phyloP scores from a whole-genome alignment of 2,797 vertebrate genomes.

The Notamacropus eugenii region DNA sequence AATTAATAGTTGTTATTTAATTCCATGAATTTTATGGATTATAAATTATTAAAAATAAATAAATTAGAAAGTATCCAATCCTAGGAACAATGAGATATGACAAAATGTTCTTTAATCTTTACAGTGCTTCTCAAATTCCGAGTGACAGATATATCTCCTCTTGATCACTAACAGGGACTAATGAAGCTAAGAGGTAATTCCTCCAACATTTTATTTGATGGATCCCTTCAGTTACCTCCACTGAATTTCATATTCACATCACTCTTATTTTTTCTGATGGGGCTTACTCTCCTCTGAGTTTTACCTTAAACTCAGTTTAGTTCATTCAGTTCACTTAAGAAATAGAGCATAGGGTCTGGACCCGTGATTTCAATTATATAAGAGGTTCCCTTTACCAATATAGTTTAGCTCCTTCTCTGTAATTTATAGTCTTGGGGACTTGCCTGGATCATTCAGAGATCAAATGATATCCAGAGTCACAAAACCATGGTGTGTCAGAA shows the following conservation, averaged over 20 bases:
- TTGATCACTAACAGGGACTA: conserved; percentile 5
- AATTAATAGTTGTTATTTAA: conserved; percentile 44
- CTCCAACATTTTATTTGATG: background rate
- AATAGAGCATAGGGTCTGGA: background rate
- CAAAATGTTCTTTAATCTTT: conserved; percentile 28
- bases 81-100: conserved; percentile 20
- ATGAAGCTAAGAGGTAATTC: background rate
- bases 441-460: background rate
- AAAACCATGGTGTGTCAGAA: background rate
- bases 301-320: background rate
- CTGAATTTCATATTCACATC: background rate
- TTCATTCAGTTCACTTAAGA: background rate
- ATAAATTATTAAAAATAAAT: conserved; percentile 20
- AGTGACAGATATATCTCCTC: background rate
- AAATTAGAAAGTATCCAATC: background rate
- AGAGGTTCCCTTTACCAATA: background rate
- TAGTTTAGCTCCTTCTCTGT: background rate
- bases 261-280: background rate
- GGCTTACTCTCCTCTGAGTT: background rate
- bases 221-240: background rate
- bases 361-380: background rate
- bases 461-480: background rate
- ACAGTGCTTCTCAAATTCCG: conserved; percentile 49
- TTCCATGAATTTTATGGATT: conserved; percentile 15
- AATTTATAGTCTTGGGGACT: background rate